These are phyloP conservation scores for Dryococelus australis DNA, from an alignment of 2,888 invertebrate genomes.

Conservation along the genomic window DNA sequence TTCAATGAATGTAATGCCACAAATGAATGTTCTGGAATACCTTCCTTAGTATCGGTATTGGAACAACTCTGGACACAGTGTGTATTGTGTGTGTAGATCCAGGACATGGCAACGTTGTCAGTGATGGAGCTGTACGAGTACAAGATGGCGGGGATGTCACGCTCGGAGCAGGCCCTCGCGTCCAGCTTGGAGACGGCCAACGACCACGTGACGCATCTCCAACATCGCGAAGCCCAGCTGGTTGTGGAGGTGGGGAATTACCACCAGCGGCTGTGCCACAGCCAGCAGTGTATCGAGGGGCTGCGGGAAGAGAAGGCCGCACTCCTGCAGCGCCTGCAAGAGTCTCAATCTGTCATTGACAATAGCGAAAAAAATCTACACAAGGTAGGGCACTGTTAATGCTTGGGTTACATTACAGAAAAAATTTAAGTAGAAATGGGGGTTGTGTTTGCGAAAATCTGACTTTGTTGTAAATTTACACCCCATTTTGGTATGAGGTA, in stretches of 20 bases:
- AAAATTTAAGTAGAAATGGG: too few relatives aligned
- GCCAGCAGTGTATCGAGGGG: constrained; percentile 62
- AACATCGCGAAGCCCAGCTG: constrained; percentile 62
- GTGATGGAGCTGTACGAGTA: constrained; percentile 78
- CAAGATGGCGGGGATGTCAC: constrained; percentile 63
- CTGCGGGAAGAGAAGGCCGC: constrained; percentile 54
- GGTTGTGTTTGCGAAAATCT: too few relatives aligned
- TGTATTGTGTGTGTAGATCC: constrained; percentile 53
- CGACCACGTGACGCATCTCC: constrained; percentile 60
- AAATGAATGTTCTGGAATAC: too few relatives aligned
- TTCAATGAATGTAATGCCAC: too few relatives aligned
- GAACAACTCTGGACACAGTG: too few relatives aligned
- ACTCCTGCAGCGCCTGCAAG: constrained; percentile 34
- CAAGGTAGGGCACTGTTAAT: neutral
- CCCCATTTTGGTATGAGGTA: too few relatives aligned
- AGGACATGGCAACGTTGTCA: constrained; percentile 69
- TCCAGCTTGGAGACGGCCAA: constrained; percentile 63
- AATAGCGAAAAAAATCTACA: neutral
- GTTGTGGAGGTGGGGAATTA: constrained; percentile 61
- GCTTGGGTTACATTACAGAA: too few relatives aligned
- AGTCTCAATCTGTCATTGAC: constrained; percentile 28
- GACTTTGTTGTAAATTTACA: too few relatives aligned
- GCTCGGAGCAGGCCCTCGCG: constrained; percentile 61
- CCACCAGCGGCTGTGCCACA: constrained; percentile 60
- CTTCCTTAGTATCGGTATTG: too few relatives aligned